Evolutionary conservation across 1,140 invertebrate genomes (phyloP).

Genomic region (Eupristina koningsbergeri): DNA sequence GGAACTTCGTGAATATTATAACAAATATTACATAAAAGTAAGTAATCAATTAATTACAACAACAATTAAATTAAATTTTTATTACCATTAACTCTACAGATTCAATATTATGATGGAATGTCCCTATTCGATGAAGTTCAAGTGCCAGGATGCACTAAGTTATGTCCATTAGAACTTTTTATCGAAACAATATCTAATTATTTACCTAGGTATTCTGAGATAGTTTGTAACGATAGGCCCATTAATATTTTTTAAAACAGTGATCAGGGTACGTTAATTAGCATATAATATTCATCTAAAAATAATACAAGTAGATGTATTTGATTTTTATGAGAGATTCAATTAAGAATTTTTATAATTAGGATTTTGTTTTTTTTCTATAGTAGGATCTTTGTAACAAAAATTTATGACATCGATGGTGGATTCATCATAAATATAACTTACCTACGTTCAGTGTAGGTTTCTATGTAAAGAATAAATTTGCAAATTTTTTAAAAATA

Average conservation of each 20-base stretch:
- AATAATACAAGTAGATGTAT: too few species aligned
- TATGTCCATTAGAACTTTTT: conserved; percentile 51
- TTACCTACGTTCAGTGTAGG: too few species aligned
- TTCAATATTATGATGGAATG: conserved; percentile 52
- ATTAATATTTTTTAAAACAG: not conserved
- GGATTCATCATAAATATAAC: too few species aligned
- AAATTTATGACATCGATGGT: too few species aligned
- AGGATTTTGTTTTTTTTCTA: too few species aligned
- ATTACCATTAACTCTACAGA: conserved; percentile 8
- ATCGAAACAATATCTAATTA: conserved; percentile 45
- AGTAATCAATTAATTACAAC: not conserved
- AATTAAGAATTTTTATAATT: too few species aligned
- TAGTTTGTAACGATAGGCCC: conserved; percentile 47
- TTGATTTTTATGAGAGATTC: too few species aligned
- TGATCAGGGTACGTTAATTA: too few species aligned
- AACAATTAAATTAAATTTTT: not conserved
- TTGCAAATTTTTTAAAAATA: too few species aligned
- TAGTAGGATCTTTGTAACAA: too few species aligned
- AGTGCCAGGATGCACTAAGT: conserved; percentile 47
- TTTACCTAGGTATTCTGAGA: conserved; percentile 51
- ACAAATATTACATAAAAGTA: conserved; percentile 56
- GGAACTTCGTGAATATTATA: conserved; percentile 59
- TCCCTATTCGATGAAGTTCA: conserved; percentile 31
- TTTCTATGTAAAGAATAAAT: too few species aligned
- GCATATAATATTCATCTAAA: too few species aligned